Conservation (phyloP, 23 tunicate genomes). For the Botrylloides violaceus region DNA sequence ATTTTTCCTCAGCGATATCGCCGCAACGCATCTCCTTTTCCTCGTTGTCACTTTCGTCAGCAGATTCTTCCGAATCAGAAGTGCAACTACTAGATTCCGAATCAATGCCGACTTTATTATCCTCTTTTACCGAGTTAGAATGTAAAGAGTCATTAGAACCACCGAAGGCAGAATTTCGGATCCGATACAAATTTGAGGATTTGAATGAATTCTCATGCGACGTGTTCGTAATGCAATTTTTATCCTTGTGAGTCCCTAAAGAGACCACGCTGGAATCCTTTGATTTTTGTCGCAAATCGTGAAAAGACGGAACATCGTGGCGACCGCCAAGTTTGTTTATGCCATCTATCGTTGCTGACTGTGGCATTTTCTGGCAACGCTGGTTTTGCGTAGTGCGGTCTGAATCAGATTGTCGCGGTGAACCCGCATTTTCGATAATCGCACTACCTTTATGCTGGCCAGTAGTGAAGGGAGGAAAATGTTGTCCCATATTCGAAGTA, state of each 20-base stretch:
- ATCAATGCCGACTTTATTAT: background rate
- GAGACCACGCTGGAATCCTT: background rate
- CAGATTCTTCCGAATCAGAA: background rate
- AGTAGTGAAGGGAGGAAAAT: no score
- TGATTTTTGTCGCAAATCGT: constrained; percentile 6
- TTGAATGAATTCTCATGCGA: background rate
- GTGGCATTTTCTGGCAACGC: background rate
- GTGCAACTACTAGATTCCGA: background rate
- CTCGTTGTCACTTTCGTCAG: background rate
- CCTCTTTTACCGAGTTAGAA: background rate
- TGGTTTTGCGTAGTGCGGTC: background rate
- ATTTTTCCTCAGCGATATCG: background rate
- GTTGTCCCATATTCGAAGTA: no score
- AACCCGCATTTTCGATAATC: background rate
- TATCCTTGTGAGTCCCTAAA: background rate
- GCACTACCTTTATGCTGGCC: background rate
- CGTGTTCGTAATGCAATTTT: background rate
- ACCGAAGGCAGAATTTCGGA: background rate
- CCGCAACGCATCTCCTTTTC: background rate
- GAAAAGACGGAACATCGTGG: background rate
- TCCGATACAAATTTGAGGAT: constrained; percentile 4
- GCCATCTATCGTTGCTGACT: background rate
- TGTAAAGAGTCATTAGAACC: constrained; percentile 8
- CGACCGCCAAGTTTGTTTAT: background rate
- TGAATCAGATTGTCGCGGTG: background rate